Evolutionary conservation across 2,113 vertebrate genomes (phyloP).

Genomic region (Eulacestoma nigropectus): DNA sequence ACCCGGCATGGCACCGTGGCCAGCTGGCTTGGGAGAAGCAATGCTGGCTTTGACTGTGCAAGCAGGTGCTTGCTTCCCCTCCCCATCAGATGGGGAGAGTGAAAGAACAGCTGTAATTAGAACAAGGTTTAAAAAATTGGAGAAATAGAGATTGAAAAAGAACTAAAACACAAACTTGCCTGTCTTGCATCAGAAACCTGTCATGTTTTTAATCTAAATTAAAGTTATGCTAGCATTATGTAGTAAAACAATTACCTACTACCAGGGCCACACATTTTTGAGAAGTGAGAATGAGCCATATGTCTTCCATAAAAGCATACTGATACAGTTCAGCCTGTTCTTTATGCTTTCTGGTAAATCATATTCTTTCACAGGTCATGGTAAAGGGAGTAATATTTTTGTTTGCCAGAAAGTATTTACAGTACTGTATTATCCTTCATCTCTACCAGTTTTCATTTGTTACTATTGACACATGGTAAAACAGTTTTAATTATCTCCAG

Average conservation of each 20-base stretch:
- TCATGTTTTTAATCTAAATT: neutral
- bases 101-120: slow-evolving; percentile 61
- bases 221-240: neutral
- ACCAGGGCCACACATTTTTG: slow-evolving; percentile 3
- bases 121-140: neutral
- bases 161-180: neutral
- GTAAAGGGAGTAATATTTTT: slow-evolving; percentile 5
- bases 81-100: slow-evolving; percentile 20
- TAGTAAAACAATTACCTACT: slow-evolving; percentile 41
- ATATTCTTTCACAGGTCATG: neutral
- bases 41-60: slow-evolving; percentile 42
- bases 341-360: slow-evolving; percentile 33
- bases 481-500: slow-evolving; percentile 45
- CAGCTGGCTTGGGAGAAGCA: slow-evolving; percentile 60
- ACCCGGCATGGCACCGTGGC: neutral
- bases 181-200: neutral
- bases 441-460: slow-evolving; percentile 29
- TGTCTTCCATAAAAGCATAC: slow-evolving; percentile 45
- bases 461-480: slow-evolving; percentile 36
- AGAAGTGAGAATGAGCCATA: slow-evolving; percentile 46
- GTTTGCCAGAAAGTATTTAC: slow-evolving; percentile 32
- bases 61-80: slow-evolving; percentile 58
- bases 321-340: slow-evolving; percentile 17
- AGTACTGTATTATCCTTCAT: neutral
- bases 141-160: neutral